Base-by-base conservation (phyloP, 1,140 invertebrate species). In the Ylistrum balloti region DNA sequence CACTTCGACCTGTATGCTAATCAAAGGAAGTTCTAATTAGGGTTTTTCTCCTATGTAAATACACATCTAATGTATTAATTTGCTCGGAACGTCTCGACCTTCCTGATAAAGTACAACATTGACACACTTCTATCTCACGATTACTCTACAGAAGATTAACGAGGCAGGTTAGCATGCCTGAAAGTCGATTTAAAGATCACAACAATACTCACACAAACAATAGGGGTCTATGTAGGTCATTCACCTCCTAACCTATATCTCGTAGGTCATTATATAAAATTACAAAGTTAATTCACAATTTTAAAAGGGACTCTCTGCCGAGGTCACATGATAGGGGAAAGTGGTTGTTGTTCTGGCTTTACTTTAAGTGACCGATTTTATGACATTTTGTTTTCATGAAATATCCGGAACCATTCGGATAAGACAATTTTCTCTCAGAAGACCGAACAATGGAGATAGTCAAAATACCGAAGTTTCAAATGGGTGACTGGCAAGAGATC, bases 61-160 rank as follows among this genome's bases (percentile, higher is more conserved):
- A 28, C 5, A 28, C 28, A n/a, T 28, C 2, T 74, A 22, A 17
- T 5, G 28, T 22, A n/a, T 74, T 74, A 74, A 74, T 74, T 74
- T 74, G 56, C 28, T 22, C n/a, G 22, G 56, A 74, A 74, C 56
- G 56, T 74, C 56, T n/a, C 56, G 56, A 74, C 56, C 56, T 74
- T 74, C 22, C 56, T 74, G 35, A 38, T 13, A 38, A 3, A 28
- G n/a, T 74, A 74, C 28, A n/a, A 74, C n/a, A 74, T 7, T 74
- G 56, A 74, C 56, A 22, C 56, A n/a, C n/a, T n/a, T n/a, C n/a
- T n/a, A 74, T n/a, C 0, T 74, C 17, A 74, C 9, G 45, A 56
- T n/a, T n/a, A n/a, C n/a, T n/a, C 45, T 74, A 74, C 9, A 11
- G 56, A 74, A 74, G 56, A 74, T 74, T 74, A 74, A 74, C 28